A percentile compares a stretch with the other conserved stretches of the same genome.
These are phyloP conservation scores for Plutella xylostella DNA, from an alignment of 2,888 invertebrate genomes.

Conservation along the genomic window DNA sequence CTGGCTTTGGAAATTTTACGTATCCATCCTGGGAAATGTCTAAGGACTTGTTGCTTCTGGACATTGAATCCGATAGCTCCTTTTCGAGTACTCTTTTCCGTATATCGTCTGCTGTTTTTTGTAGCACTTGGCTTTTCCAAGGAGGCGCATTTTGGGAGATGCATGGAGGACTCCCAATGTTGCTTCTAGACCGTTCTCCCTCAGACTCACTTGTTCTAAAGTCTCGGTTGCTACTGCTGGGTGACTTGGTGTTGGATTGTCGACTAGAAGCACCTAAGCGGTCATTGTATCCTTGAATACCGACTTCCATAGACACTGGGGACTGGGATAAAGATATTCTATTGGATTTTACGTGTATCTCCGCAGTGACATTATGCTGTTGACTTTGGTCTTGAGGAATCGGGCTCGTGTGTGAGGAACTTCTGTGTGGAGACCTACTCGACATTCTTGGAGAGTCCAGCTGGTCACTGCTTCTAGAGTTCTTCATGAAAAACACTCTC, in stretches of 20 bases:
- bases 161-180: slow-evolving; percentile 23
- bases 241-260: slow-evolving; percentile 43
- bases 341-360: slow-evolving; percentile 57
- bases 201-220: slow-evolving; percentile 35
- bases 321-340: slow-evolving; percentile 50
- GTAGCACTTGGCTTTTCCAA: slow-evolving; percentile 61
- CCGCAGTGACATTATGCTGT: slow-evolving; percentile 53
- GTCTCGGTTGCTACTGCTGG: slow-evolving; percentile 31
- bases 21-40: slow-evolving; percentile 66
- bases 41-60: slow-evolving; percentile 40
- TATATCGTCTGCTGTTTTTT: slow-evolving; percentile 58
- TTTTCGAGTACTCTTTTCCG: slow-evolving; percentile 50
- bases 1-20: slow-evolving; percentile 53
- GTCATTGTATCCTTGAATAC: slow-evolving; percentile 37
- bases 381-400: slow-evolving; percentile 25
- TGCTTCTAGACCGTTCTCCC: slow-evolving; percentile 21
- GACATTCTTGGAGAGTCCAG: slow-evolving; percentile 47
- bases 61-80: slow-evolving; percentile 45
- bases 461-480: slow-evolving; percentile 54
- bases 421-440: slow-evolving; percentile 33
- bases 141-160: slow-evolving; percentile 28
- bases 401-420: slow-evolving; percentile 24
- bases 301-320: slow-evolving; percentile 45
- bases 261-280: slow-evolving; percentile 44
- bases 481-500: slow-evolving; percentile 40